phyloP scores from a whole-genome alignment of 1,140 invertebrate species.

The Zaprionus camerounensis region DNA sequence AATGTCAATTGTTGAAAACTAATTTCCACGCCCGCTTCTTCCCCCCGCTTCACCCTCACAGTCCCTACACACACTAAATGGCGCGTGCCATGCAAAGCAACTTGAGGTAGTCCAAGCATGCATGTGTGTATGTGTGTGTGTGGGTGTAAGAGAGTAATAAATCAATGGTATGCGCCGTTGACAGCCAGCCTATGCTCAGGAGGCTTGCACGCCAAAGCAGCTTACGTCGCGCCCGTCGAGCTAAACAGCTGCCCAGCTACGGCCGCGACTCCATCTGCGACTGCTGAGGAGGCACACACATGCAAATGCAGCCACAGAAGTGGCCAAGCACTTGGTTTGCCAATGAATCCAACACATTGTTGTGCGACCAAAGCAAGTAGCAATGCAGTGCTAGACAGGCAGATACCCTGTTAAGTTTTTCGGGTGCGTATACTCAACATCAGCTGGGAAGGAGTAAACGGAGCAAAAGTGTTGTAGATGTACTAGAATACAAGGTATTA shows the following conservation, averaged over 20 bases:
- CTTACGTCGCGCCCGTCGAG: constrained; percentile 2
- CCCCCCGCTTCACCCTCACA: not conserved
- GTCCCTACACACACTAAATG: constrained; percentile 55
- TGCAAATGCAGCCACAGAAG: constrained; percentile 41
- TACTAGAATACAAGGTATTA: too few species aligned
- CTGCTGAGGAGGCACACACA: constrained; percentile 6
- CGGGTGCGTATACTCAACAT: too few species aligned
- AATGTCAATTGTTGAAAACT: constrained; percentile 83
- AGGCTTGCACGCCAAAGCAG: constrained; percentile 35
- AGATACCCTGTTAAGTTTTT: not conserved
- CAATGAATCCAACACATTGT: constrained; percentile 28
- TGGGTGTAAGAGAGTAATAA: constrained; percentile 40
- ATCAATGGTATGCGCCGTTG: constrained; percentile 64
- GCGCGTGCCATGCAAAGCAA: constrained; percentile 60
- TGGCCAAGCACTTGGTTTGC: constrained; percentile 22
- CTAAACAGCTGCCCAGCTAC: not conserved
- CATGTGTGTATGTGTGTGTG: not conserved
- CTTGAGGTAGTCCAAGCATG: constrained; percentile 4
- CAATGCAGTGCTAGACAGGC: not conserved
- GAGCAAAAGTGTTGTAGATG: too few species aligned
- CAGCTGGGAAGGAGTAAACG: too few species aligned
- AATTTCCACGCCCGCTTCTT: constrained; percentile 59
- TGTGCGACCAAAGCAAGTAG: not conserved
- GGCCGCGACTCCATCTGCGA: not conserved
- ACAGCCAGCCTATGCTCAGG: constrained; percentile 62